A percentile compares a stretch with the other conserved stretches of the same genome.
These are phyloP conservation scores for Sebastes jordani DNA, from an alignment of 2,797 vertebrate genomes.

Conservation along the genomic window DNA sequence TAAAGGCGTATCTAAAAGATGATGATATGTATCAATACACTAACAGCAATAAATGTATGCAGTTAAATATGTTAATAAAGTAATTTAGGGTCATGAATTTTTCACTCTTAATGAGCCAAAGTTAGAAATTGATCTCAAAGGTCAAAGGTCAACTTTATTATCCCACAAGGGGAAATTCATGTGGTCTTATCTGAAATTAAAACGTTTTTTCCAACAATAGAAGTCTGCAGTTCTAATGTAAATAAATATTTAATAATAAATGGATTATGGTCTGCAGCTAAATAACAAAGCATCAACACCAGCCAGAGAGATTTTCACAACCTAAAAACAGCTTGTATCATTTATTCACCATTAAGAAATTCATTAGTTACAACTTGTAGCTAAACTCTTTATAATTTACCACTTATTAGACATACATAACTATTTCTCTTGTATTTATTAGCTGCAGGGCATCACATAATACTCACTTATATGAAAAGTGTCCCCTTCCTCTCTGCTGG, in stretches of 20 bases:
- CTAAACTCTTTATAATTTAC: not conserved
- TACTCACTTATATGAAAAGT: slow-evolving; percentile 34
- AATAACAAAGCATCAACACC: not conserved
- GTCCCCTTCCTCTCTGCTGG: slow-evolving; percentile 40
- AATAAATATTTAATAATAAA: not conserved
- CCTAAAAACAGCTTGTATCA: not conserved
- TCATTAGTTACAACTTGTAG: not conserved
- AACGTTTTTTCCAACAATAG: not conserved
- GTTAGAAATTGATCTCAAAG: not conserved
- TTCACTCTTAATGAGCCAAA: not conserved
- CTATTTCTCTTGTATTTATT: not conserved
- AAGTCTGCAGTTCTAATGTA: not conserved
- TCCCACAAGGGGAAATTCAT: too few species aligned
- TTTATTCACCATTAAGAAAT: not conserved
- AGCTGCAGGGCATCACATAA: not conserved
- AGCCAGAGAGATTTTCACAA: not conserved
- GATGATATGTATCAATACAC: too few species aligned
- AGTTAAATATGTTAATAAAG: not conserved
- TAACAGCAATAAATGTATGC: too few species aligned
- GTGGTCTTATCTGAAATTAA: not conserved
- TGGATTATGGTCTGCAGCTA: not conserved
- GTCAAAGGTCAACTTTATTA: too few species aligned
- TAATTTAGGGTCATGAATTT: not conserved
- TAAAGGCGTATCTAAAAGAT: too few species aligned
- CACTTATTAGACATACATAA: not conserved